Evolutionary conservation across 2,113 vertebrate species (phyloP), one percentile per base, ranked within the genome.

Genomic region (Gasterosteus aculeatus): DNA sequence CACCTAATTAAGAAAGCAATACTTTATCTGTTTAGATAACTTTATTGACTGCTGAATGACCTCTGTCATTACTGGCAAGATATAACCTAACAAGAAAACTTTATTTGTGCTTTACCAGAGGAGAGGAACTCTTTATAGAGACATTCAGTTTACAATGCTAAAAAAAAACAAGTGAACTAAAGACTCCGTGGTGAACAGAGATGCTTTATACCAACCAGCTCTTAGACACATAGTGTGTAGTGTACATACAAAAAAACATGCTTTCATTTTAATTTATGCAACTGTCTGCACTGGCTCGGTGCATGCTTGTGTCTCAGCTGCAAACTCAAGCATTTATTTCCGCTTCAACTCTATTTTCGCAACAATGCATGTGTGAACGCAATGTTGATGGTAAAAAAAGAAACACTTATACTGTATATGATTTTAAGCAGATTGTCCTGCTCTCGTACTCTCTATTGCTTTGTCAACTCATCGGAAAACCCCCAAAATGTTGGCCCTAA

Each of bases 1-100:
- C 59, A 56, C 79, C 72, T 83, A 78, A 85, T 77, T 74, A 60
- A 82, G 75, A 77, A 78, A 67, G 38, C 72, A 39, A 57, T 39
- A 22, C 69, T 72, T 81, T 80, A 76, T 47, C 70, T 73, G 35
- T 78, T 87, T 76, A 66, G 60, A 69, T 70, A 69, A 78, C 60
- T 75, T 77, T 77, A 74, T 62, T 72, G 60, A 66, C 61, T 59
- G 58, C 60, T 63, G 19, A 69, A 41, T 58, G 54, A 63, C 56
- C 38, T 42, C 5, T 35, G 16, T 41, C 16, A 58, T 61, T 60
- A 26, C 18, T 38, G 22, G 39, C 22, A 61, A 58, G 49, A 64
- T 41, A 47, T 59, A 31, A 42, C 71, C 15, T 69, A 57, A 68
- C 10, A 11, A 72, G 10, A 46, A 53, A 62, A 76, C 10, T 22